Percentiles rank a stretch among this genome's conserved stretches.
phyloP scores from a whole-genome alignment of 2,113 vertebrate genomes.

The Erythrocebus patas region DNA sequence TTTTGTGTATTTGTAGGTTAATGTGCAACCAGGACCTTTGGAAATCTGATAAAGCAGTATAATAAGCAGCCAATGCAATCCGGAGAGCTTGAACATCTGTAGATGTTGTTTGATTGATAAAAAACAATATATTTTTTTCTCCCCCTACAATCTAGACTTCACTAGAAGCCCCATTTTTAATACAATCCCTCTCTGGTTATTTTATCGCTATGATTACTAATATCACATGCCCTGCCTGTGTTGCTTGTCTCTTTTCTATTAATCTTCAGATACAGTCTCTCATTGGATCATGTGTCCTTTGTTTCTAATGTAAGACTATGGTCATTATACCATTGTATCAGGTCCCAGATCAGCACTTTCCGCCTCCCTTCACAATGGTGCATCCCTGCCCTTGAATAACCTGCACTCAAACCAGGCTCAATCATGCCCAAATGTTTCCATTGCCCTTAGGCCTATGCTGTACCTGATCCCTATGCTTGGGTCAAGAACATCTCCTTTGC shows the following conservation, averaged over 20 bases:
- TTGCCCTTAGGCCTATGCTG: background rate
- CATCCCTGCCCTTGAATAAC: background rate
- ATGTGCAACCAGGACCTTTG: background rate
- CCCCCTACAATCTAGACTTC: slow-evolving; percentile 21
- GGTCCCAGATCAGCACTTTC: background rate
- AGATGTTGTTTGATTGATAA: background rate
- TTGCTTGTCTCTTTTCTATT: background rate
- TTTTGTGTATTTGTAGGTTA: slow-evolving; percentile 48
- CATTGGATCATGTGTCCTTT: background rate
- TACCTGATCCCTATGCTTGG: background rate
- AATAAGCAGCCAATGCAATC: slow-evolving; percentile 36
- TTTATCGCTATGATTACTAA: background rate
- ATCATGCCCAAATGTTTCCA: background rate
- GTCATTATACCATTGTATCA: background rate
- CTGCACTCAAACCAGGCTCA: background rate
- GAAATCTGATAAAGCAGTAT: slow-evolving; percentile 30
- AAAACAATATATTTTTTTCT: slow-evolving; percentile 30
- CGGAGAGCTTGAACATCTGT: slow-evolving; percentile 1
- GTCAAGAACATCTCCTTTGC: background rate
- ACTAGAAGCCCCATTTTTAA: slow-evolving; percentile 22
- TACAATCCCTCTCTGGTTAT: background rate
- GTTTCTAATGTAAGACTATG: background rate
- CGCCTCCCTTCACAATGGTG: background rate
- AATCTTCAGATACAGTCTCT: background rate
- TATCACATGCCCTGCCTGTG: background rate